Evolutionary conservation across 2,113 vertebrate genomes (phyloP), one percentile per base, ranked within the genome.

Genomic region (Microtus richardsoni): DNA sequence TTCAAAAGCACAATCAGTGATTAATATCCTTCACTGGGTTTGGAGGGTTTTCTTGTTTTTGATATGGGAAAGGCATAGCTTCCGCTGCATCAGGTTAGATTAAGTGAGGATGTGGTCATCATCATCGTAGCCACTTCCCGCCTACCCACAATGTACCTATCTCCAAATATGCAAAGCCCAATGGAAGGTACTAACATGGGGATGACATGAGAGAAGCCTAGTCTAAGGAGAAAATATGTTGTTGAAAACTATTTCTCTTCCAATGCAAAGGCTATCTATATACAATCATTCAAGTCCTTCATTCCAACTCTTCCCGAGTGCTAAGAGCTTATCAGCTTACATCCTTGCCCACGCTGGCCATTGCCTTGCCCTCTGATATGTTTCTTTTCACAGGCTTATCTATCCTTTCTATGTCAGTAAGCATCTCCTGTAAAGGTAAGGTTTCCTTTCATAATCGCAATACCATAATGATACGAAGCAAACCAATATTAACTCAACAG

Each of bases 401-500:
- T 54, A 66, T 87, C 16, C 4, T n/a, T 58, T 60, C 49, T 66
- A 75, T 30, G 30, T 88, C 62, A 91, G 14, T 4, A 89, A 68
- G 16, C 6, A 47, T n/a, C 1, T 94, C 33, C 10, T 60, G 73
- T 66, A n/a, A 96, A 88, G 0, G 22, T 64, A 93, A 91, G 70
- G 86, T 17, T 88, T 52, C 54, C 62, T 39, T 78, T 89, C 58
- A 93, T 64, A 91, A 70, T 47, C 41, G 82, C 7, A 71, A 60
- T 60, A 75, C 4, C 36, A 94, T 52, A 93, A 73, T 75, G 24
- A 44, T 64, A 68, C 10, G n/a, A n/a, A 70, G 66, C 88, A 92
- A 96, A 95, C 14, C 52, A 58, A 17, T 78, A 80, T 64, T 73
- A 91, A 95, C 68, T 96, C 24, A 83, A 44, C 41, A 73, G 60